Evolutionary conservation across 2,888 invertebrate species (phyloP).

Genomic region (Drosophila longiperda): DNA sequence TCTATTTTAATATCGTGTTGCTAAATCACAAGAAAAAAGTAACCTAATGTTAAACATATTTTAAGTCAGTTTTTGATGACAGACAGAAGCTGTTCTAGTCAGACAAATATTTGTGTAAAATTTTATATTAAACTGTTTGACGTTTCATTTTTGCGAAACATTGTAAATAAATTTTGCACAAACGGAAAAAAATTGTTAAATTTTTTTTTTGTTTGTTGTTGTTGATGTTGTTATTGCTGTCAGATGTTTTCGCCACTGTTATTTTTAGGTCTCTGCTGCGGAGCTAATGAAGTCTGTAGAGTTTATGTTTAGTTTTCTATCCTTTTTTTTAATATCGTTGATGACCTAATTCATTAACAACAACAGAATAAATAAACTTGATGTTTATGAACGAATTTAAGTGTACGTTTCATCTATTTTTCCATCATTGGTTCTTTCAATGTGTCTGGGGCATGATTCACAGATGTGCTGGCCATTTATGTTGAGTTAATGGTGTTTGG

Average conservation of each 20-base stretch:
- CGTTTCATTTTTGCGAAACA: slow-evolving; percentile 28
- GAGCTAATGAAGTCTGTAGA: slow-evolving; percentile 37
- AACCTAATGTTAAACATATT: background rate
- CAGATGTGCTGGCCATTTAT: slow-evolving; percentile 21
- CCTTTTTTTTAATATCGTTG: slow-evolving; percentile 34
- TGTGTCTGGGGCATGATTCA: slow-evolving; percentile 59
- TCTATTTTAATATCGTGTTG: background rate
- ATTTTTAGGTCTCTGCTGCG: slow-evolving; percentile 37
- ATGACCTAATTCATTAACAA: slow-evolving; percentile 67
- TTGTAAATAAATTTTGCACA: slow-evolving; percentile 31
- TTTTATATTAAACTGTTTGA: background rate
- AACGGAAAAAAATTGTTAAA: background rate
- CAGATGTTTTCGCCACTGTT: slow-evolving; percentile 43
- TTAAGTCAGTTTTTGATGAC: background rate
- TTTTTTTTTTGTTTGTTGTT: background rate
- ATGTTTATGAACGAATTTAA: slow-evolving; percentile 32
- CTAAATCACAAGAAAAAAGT: background rate
- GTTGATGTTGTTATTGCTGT: slow-evolving; percentile 17
- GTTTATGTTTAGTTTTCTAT: slow-evolving; percentile 16
- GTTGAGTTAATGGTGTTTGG: background rate
- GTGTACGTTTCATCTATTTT: slow-evolving; percentile 38
- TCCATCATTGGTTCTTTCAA: slow-evolving; percentile 10
- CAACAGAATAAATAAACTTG: slow-evolving; percentile 14
- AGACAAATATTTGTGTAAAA: background rate
- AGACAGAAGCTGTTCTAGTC: background rate